phyloP scores from a whole-genome alignment of 1,140 invertebrate genomes.

The Drosophila rhopaloa region DNA sequence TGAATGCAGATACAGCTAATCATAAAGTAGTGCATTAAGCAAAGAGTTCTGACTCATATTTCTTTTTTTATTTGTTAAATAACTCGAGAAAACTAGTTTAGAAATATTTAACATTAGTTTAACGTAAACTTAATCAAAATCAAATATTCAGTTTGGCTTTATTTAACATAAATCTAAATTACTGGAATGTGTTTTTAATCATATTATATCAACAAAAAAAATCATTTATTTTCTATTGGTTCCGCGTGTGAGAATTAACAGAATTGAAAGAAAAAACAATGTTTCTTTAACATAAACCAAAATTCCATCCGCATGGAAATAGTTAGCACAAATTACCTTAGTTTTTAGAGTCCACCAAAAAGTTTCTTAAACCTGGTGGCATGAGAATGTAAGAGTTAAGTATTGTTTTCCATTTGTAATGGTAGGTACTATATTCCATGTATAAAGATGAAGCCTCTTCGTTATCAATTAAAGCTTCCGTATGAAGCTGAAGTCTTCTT shows the following conservation, averaged over 20 bases:
- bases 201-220: slow-evolving; percentile 2
- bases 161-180: background rate
- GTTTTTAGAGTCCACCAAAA: slow-evolving; percentile 8
- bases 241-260: background rate
- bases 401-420: slow-evolving; percentile 48
- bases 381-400: slow-evolving; percentile 32
- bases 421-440: slow-evolving; percentile 27
- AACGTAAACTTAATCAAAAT: slow-evolving; percentile 4
- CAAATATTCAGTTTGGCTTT: background rate
- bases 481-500: slow-evolving; percentile 18
- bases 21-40: background rate
- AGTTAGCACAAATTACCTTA: background rate
- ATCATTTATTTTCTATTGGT: background rate
- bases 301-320: background rate
- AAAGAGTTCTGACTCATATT: background rate
- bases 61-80: background rate
- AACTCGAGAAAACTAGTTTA: background rate
- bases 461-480: slow-evolving; percentile 16
- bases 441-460: slow-evolving; percentile 18
- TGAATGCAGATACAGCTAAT: background rate
- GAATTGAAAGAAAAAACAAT: background rate
- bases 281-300: background rate
- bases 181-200: slow-evolving; percentile 12
- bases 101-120: slow-evolving; percentile 15
- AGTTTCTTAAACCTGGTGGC: slow-evolving; percentile 20